phyloP scores from a whole-genome alignment of 92 coral and sea anemone species.

The Porites cylindrica region DNA sequence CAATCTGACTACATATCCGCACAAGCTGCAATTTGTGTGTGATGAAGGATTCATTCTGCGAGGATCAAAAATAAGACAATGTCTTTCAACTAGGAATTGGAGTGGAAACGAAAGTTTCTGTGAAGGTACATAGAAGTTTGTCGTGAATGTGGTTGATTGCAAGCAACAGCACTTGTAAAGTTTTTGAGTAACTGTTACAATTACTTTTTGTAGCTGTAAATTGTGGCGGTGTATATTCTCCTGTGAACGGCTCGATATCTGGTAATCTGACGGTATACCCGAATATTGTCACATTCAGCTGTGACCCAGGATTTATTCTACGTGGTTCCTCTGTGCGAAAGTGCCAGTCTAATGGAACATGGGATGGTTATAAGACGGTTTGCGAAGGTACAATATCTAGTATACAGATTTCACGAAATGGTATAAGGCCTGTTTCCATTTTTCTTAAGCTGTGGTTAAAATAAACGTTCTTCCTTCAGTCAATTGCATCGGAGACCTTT shows the following conservation, averaged over 20 bases:
- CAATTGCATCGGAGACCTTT: too few species aligned
- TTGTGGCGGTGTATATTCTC: constrained; percentile 50
- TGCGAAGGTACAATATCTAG: constrained; percentile 50
- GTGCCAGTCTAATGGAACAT: constrained; percentile 74
- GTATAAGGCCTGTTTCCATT: too few species aligned
- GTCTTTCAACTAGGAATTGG: constrained; percentile 70
- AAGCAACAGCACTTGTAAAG: too few species aligned
- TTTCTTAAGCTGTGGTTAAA: too few species aligned
- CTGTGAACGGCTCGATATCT: constrained; percentile 42
- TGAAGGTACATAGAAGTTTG: constrained; percentile 42
- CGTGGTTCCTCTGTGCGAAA: constrained; percentile 48
- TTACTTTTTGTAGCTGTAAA: constrained; percentile 41
- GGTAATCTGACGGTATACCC: constrained; percentile 55
- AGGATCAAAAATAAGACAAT: constrained; percentile 61
- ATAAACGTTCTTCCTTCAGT: too few species aligned
- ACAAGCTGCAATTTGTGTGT: constrained; percentile 55
- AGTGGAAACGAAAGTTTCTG: constrained; percentile 63
- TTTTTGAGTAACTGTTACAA: background rate
- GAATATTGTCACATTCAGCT: constrained; percentile 39
- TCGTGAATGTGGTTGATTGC: too few species aligned
- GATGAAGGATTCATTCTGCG: constrained; percentile 69
- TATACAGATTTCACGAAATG: too few species aligned
- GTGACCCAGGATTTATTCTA: constrained; percentile 68
- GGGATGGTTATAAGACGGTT: constrained; percentile 71
- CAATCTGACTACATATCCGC: constrained; percentile 62